Evolutionary conservation across 1,140 invertebrate species (phyloP).

Genomic region (Zaprionus lachaisei): DNA sequence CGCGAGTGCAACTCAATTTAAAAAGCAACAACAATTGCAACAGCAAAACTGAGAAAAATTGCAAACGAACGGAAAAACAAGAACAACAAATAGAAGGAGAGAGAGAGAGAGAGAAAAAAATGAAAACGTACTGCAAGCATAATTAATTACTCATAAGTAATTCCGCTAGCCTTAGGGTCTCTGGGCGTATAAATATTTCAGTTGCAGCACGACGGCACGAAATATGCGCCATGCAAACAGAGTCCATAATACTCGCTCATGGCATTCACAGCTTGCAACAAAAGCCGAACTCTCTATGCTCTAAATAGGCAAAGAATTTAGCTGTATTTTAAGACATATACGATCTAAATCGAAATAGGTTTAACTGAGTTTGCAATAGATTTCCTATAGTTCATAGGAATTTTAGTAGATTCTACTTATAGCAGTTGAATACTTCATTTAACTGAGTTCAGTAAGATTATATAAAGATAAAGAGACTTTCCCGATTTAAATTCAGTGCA

Average conservation of each 20-base stretch:
- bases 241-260: constrained; percentile 7
- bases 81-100: constrained; percentile 13
- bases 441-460: background rate
- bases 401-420: background rate
- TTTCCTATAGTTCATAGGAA: background rate
- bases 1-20: constrained; percentile 68
- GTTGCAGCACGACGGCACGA: constrained; percentile 45
- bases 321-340: background rate
- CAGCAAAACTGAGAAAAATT: background rate
- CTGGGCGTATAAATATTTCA: constrained; percentile 64
- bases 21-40: constrained; percentile 20
- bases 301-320: background rate
- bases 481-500: too few relatives aligned
- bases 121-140: constrained; percentile 61
- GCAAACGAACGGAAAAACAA: background rate
- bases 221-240: constrained; percentile 37
- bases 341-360: too few relatives aligned
- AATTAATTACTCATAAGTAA: constrained; percentile 79
- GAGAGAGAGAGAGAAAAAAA: background rate
- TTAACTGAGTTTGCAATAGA: background rate
- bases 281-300: background rate
- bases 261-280: background rate
- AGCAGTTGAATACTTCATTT: background rate
- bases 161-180: constrained; percentile 55
- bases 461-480: too few relatives aligned